Evolutionary conservation across 2,113 vertebrate species (phyloP).

Genomic region (Prunella fulvescens): DNA sequence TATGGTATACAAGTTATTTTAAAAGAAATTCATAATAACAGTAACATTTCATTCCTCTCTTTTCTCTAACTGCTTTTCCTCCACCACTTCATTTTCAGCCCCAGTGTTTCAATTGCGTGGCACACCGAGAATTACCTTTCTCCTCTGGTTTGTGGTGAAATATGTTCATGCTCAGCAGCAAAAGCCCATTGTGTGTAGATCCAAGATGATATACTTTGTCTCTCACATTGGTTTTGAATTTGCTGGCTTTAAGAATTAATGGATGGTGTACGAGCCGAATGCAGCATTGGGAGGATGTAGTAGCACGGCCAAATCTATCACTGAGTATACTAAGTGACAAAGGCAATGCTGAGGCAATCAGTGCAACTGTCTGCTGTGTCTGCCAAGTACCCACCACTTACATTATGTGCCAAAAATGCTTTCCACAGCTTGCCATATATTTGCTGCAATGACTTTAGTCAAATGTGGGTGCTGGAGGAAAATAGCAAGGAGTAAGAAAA

Average conservation of each 20-base stretch:
- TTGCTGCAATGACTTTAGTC: not conserved
- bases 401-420: not conserved
- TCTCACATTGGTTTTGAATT: not conserved
- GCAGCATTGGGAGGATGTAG: not conserved
- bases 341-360: not conserved
- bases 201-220: not conserved
- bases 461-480: not conserved
- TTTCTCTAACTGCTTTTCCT: not conserved
- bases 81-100: not conserved
- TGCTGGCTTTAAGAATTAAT: not conserved
- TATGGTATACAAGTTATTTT: not conserved
- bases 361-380: not conserved
- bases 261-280: accelerated
- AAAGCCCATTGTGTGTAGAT: not conserved
- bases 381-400: not conserved
- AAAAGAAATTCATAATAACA: not conserved
- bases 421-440: not conserved
- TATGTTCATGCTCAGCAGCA: not conserved
- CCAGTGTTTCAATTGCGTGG: not conserved
- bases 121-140: not conserved
- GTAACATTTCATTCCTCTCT: not conserved
- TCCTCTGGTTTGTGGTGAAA: not conserved
- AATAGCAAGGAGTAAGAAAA: not conserved
- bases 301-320: not conserved
- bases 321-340: not conserved